Conservation (phyloP, 2,113 vertebrate species). For the Austrofundulus limnaeus region DNA sequence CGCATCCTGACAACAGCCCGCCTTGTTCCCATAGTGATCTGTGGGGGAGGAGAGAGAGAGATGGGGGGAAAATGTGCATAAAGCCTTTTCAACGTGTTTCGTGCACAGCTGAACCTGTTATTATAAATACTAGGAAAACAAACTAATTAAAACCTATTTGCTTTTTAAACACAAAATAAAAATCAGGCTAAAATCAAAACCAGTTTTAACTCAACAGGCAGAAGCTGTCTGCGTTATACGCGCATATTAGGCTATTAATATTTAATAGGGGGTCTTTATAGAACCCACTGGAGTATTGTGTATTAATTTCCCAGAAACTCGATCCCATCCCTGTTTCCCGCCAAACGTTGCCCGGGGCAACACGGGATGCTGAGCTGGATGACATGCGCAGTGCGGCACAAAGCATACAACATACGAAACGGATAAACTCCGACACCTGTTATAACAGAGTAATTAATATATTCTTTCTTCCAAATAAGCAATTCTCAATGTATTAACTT, state of each 20-base stretch:
- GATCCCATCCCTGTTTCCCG: slow-evolving; percentile 34
- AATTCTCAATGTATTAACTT: background rate
- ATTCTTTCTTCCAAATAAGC: too few species aligned
- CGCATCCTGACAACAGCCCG: slow-evolving; percentile 71
- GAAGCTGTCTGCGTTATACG: background rate
- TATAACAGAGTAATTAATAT: too few species aligned
- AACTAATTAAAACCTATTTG: background rate
- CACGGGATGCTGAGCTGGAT: slow-evolving; percentile 45
- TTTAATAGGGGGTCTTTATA: slow-evolving; percentile 1
- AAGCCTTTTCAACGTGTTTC: slow-evolving; percentile 13
- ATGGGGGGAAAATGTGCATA: slow-evolving; percentile 28
- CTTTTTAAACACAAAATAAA: background rate
- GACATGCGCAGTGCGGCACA: slow-evolving; percentile 23
- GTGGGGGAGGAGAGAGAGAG: slow-evolving; percentile 7
- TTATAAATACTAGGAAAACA: slow-evolving; percentile 4
- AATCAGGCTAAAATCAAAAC: background rate
- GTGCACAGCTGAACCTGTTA: slow-evolving; percentile 41
- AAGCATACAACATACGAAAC: background rate
- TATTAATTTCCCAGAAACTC: background rate
- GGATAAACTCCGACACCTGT: too few species aligned
- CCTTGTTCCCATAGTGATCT: slow-evolving; percentile 71
- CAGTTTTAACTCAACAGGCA: too few species aligned
- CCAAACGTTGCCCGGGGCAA: slow-evolving; percentile 65
- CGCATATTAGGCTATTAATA: background rate
- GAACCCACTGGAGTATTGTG: background rate